A percentile compares a stretch with the other conserved stretches of the same genome.
phyloP scores from a whole-genome alignment of 2,888 invertebrate genomes.

The Cerastoderma edule region DNA sequence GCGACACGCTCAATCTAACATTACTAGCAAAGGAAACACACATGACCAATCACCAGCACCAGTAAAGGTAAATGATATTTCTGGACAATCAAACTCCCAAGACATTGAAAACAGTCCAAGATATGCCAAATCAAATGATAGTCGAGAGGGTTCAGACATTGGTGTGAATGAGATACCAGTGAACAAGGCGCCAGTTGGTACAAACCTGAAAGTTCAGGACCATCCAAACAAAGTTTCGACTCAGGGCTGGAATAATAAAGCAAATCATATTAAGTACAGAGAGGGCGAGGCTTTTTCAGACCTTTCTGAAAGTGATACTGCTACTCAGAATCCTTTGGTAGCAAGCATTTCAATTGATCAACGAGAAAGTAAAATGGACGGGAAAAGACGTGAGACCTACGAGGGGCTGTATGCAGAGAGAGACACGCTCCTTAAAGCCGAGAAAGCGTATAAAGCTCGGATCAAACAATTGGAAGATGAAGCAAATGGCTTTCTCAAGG shows the following conservation, averaged over 20 bases:
- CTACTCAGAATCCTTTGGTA: slow-evolving; percentile 33
- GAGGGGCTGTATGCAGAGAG: slow-evolving; percentile 71
- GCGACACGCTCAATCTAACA: no score
- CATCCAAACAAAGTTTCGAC: no score
- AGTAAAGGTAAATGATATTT: no score
- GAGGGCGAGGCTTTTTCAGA: no score
- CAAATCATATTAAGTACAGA: no score
- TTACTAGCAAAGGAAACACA: no score
- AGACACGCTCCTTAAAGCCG: slow-evolving; percentile 69
- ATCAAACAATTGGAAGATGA: slow-evolving; percentile 77
- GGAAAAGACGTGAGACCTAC: slow-evolving; percentile 59
- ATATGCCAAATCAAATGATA: no score
- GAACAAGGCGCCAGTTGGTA: slow-evolving; percentile 29
- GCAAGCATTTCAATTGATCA: slow-evolving; percentile 34
- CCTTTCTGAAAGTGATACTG: neutral
- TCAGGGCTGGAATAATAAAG: no score
- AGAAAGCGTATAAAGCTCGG: slow-evolving; percentile 68
- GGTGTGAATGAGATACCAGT: neutral
- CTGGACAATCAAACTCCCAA: no score
- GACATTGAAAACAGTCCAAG: no score
- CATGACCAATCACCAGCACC: no score
- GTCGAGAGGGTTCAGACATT: neutral
- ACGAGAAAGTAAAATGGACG: slow-evolving; percentile 15
- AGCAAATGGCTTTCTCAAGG: slow-evolving; percentile 69
- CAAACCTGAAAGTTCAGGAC: slow-evolving; percentile 11